Percentiles rank a stretch among this genome's conserved stretches.
Evolutionary conservation across 2,888 invertebrate genomes (phyloP).

Genomic region (Agrochola lychnidis): DNA sequence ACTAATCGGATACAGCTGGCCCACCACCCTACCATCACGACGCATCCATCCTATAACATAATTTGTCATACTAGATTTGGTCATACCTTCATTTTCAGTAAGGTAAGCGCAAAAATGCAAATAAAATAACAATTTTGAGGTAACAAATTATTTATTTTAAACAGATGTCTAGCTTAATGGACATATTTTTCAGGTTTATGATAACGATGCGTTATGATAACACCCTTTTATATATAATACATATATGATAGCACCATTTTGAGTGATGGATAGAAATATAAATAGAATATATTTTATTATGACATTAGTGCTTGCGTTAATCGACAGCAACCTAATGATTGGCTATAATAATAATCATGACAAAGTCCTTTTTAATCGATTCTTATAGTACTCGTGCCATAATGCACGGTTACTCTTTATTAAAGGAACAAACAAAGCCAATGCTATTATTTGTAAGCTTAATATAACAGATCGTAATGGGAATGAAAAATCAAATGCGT

Average conservation of each 20-base stretch:
- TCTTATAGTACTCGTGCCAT: constrained; percentile 11
- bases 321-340: background rate
- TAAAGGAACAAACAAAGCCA: constrained; percentile 11
- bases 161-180: background rate
- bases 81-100: background rate
- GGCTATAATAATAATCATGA: background rate
- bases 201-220: too few species aligned
- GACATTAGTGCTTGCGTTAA: background rate
- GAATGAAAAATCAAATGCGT: background rate
- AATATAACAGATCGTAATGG: background rate
- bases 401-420: constrained; percentile 18
- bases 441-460: background rate
- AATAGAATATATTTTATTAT: background rate
- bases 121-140: background rate
- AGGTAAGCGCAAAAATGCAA: background rate
- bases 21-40: too few species aligned
- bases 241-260: too few species aligned
- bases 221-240: too few species aligned
- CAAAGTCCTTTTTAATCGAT: background rate
- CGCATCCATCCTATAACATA: too few species aligned
- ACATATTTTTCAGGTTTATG: too few species aligned
- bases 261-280: background rate
- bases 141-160: background rate
- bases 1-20: too few species aligned
- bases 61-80: too few species aligned